Conservation (phyloP, 2,797 vertebrate genomes). For the Trematomus bernacchii region DNA sequence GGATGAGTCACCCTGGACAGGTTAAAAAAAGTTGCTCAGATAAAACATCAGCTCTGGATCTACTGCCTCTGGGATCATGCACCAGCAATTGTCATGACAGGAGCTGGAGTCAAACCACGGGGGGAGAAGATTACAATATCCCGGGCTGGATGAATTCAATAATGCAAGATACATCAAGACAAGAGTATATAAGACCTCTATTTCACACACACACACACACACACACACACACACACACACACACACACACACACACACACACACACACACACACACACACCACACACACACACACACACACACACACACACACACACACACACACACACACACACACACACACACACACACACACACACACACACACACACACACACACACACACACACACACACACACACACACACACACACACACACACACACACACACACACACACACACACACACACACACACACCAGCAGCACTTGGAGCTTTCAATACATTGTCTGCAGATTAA, state of each 20-base stretch:
- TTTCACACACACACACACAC: conserved; percentile 25
- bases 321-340: too few relatives aligned
- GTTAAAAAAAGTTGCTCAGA: conserved; percentile 48
- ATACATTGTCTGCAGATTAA: conserved; percentile 28
- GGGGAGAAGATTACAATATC: too few relatives aligned
- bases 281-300: too few relatives aligned
- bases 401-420: too few relatives aligned
- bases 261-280: conserved; percentile 23
- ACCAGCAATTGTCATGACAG: conserved; percentile 41
- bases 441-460: background rate
- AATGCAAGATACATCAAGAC: conserved; percentile 19
- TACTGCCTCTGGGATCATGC: conserved; percentile 31
- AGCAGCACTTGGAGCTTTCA: conserved; percentile 22
- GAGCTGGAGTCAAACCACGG: conserved; percentile 7
- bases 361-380: too few relatives aligned
- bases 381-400: too few relatives aligned
- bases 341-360: too few relatives aligned
- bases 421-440: too few relatives aligned
- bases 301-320: too few relatives aligned
- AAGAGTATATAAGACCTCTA: background rate
- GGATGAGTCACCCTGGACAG: conserved; percentile 51
- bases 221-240: conserved; percentile 27
- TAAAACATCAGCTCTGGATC: conserved; percentile 52
- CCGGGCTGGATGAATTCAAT: conserved; percentile 28
- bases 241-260: conserved; percentile 27